phyloP scores from a whole-genome alignment of 2,797 vertebrate genomes.

The Anolis apletophallus region DNA sequence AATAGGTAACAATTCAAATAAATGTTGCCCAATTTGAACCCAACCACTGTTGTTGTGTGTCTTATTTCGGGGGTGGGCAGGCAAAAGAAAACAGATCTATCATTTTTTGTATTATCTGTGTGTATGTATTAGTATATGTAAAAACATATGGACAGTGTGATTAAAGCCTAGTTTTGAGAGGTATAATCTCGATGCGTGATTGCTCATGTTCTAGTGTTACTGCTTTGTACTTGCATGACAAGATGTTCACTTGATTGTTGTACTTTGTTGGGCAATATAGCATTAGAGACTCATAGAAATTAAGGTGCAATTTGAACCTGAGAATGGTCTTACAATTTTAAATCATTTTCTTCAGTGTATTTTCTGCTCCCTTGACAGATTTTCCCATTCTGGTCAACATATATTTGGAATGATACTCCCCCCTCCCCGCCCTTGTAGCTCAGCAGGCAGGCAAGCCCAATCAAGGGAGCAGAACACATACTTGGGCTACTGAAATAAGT shows the following conservation, averaged over 20 bases:
- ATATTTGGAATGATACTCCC: neutral
- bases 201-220: neutral
- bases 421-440: too few relatives aligned
- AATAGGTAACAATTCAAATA: too few relatives aligned
- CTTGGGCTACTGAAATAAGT: neutral
- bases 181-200: neutral
- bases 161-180: too few relatives aligned
- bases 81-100: neutral
- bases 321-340: neutral
- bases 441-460: neutral
- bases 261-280: neutral
- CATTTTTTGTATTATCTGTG: neutral
- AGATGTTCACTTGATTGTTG: neutral
- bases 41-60: too few relatives aligned
- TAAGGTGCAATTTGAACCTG: neutral
- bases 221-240: neutral
- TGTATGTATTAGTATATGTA: neutral
- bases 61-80: too few relatives aligned
- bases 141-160: neutral
- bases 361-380: neutral
- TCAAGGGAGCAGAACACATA: neutral
- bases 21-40: too few relatives aligned
- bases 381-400: neutral
- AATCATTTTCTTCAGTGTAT: neutral
- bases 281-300: neutral